These are phyloP conservation scores for Ceratotherium simum DNA, from an alignment of 2,113 vertebrate species.

Conservation along the genomic window DNA sequence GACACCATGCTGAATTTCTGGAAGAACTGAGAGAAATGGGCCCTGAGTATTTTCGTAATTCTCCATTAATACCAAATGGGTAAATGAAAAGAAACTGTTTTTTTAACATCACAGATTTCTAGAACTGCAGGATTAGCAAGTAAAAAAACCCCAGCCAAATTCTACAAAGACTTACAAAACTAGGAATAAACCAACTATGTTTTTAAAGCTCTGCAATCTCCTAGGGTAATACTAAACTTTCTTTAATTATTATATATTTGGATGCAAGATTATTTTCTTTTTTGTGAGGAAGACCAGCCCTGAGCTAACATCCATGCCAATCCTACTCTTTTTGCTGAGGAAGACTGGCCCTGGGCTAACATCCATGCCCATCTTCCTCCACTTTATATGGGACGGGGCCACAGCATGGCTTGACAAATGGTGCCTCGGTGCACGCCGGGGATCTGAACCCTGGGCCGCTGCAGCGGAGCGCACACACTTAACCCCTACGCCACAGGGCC, in stretches of 20 bases:
- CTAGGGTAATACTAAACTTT: slow-evolving; percentile 3
- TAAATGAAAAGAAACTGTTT: slow-evolving; percentile 55
- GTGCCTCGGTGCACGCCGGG: too few species aligned
- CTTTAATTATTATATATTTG: slow-evolving; percentile 42
- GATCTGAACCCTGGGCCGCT: too few species aligned
- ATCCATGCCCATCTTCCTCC: too few species aligned
- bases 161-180: slow-evolving; percentile 55
- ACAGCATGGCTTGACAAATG: too few species aligned
- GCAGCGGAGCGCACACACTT: too few species aligned
- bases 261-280: not conserved
- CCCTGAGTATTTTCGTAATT: slow-evolving; percentile 22
- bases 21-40: not conserved
- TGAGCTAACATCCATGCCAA: too few species aligned
- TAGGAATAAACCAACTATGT: slow-evolving; percentile 52
- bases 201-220: slow-evolving; percentile 44
- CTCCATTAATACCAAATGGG: slow-evolving; percentile 8
- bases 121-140: slow-evolving; percentile 44
- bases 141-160: slow-evolving; percentile 59
- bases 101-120: slow-evolving; percentile 40
- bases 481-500: too few species aligned
- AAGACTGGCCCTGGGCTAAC: too few species aligned
- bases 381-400: too few species aligned
- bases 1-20: not conserved
- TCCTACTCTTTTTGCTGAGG: too few species aligned
- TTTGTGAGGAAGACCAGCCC: too few species aligned